These are phyloP conservation scores for Leptopilina clavipes DNA, from an alignment of 1,140 invertebrate species.

Conservation along the genomic window DNA sequence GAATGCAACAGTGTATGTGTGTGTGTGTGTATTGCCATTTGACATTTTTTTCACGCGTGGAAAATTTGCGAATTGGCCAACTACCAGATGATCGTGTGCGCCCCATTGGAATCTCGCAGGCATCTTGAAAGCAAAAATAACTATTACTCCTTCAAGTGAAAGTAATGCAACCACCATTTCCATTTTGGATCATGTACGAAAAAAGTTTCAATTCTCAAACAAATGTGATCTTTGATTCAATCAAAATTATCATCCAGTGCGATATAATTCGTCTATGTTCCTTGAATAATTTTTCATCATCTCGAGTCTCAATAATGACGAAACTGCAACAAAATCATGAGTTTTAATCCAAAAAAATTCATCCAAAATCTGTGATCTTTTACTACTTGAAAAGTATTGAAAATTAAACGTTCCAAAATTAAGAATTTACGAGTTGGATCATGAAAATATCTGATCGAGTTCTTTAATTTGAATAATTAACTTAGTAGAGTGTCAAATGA, in stretches of 20 bases:
- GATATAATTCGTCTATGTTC: too few relatives aligned
- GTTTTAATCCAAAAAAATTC: not conserved
- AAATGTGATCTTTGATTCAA: not conserved
- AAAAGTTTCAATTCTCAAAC: not conserved
- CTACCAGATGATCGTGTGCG: slow-evolving; percentile 44
- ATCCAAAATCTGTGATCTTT: slow-evolving; percentile 30
- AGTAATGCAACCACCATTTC: slow-evolving; percentile 4
- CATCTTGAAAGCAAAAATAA: slow-evolving; percentile 30
- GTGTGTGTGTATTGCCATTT: too few relatives aligned
- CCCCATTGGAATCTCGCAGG: slow-evolving; percentile 44
- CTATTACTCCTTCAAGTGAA: slow-evolving; percentile 26
- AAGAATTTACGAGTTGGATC: too few relatives aligned
- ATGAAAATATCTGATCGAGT: too few relatives aligned
- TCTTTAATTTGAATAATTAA: too few relatives aligned
- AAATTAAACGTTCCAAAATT: slow-evolving; percentile 19
- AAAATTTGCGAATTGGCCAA: slow-evolving; percentile 49
- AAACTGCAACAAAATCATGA: too few relatives aligned
- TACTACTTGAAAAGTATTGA: slow-evolving; percentile 26
- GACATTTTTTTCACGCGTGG: slow-evolving; percentile 36
- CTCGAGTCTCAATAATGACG: too few relatives aligned
- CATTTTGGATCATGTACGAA: not conserved
- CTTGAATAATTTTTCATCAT: too few relatives aligned
- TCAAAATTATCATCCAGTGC: too few relatives aligned
- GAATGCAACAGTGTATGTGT: slow-evolving; percentile 1
- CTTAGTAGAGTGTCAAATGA: too few relatives aligned